Conservation (phyloP, 2,797 vertebrate species). For the Borostomias antarcticus region DNA sequence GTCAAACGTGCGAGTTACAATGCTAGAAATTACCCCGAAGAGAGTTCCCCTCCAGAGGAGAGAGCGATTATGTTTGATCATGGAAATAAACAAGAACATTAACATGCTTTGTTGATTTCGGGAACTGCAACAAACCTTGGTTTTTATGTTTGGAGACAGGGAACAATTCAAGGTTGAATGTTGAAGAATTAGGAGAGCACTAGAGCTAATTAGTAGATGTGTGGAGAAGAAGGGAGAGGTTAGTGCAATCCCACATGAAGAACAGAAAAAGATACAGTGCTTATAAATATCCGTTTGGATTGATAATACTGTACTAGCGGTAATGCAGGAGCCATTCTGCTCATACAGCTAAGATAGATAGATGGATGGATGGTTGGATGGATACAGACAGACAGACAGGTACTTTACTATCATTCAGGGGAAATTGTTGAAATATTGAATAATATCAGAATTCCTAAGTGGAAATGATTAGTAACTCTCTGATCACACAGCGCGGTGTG, state of each 20-base stretch:
- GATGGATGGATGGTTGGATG: too few relatives aligned
- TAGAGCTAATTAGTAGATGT: conserved; percentile 72
- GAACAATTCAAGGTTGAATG: conserved; percentile 77
- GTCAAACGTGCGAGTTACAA: conserved; percentile 72
- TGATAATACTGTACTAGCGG: too few relatives aligned
- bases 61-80: conserved; percentile 77
- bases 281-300: neutral
- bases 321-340: too few relatives aligned
- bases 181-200: conserved; percentile 66
- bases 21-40: conserved; percentile 68
- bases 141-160: conserved; percentile 61
- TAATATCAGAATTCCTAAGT: neutral
- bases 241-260: conserved; percentile 56
- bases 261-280: neutral
- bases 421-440: too few relatives aligned
- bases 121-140: conserved; percentile 68
- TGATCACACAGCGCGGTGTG: conserved; percentile 22
- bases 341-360: too few relatives aligned
- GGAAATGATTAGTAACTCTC: conserved; percentile 64
- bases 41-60: conserved; percentile 66
- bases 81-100: conserved; percentile 75
- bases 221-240: conserved; percentile 65
- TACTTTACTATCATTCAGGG: too few relatives aligned
- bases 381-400: neutral
- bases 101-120: conserved; percentile 74